Base-by-base conservation (phyloP, 2,888 invertebrate species). In the Platycheirus albimanus region DNA sequence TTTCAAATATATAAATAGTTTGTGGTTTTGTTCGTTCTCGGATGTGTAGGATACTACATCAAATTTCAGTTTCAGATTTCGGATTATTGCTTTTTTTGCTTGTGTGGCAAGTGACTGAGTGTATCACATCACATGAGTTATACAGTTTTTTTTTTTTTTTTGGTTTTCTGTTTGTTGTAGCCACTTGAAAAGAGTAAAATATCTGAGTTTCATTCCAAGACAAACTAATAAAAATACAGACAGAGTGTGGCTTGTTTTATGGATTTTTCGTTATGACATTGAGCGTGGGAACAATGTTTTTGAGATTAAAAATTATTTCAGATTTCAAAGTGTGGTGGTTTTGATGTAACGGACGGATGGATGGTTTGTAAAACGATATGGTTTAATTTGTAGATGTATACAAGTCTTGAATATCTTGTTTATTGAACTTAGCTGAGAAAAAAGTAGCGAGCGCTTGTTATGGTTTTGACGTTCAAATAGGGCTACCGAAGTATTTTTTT, bases 21-120 rank as follows among this genome's bases (percentile, higher is more conserved):
- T 36, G 36, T 36, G 11, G 24, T 24, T 24, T 36, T 36, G 13
- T 81, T 76, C 49, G 63, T 69, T 58, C 64, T 58, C 64, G 30
- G 45, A 49, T 45, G 66, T 66, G 30, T 15, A 13, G 38, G 54
- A 61, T 33, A 54, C 63, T 54, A 69, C 72, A 83, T 72, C 78
- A 69, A 78, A 78, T 83, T 70, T 83, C 56, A 74, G 78, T 78
- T 64, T 83, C 83, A 67, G 72, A 83, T 83, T 72, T 83, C 78
- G 41, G 81, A 72, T 71, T 75, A 36, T 20, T 49, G 54, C 47
- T 58, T n/a, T 45, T n/a, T 38, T 69, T 24, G 76, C 76, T 69
- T 77, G 77, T 77, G 81, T 78, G 77, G 72, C 74, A 83, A 83
- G 72, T 78, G 78, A 63, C 71, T 77, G 77, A 81, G 28, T 24